phyloP scores from a whole-genome alignment of 2,113 vertebrate genomes.

The Hypocryptadius cinnamomeus region DNA sequence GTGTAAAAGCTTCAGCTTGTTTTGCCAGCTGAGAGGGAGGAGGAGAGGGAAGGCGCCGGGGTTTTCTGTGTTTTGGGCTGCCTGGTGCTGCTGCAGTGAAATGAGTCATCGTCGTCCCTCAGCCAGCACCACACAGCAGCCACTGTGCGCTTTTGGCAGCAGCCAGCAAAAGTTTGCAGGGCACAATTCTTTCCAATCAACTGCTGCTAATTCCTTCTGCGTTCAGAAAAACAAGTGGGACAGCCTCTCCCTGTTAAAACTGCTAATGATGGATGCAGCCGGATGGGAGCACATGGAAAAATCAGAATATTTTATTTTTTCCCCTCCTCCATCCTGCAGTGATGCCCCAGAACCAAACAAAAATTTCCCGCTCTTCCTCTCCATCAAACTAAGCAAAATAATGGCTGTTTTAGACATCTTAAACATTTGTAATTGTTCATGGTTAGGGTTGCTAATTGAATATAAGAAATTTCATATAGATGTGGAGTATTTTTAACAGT shows the following conservation, averaged over 20 bases:
- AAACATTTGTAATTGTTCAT: fast-evolving
- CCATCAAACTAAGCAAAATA: neutral
- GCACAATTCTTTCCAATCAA: neutral
- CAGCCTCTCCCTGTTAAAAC: neutral
- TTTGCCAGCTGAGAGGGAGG: neutral
- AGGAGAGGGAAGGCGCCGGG: neutral
- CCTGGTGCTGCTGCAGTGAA: conserved; percentile 34
- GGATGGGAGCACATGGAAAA: neutral
- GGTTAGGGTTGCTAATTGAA: neutral
- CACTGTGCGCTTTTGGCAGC: neutral
- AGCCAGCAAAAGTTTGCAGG: neutral
- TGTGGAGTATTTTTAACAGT: neutral
- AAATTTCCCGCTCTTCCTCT: neutral
- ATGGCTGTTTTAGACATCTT: fast-evolving
- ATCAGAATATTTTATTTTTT: neutral
- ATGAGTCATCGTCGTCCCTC: conserved; percentile 54
- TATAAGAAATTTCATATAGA: neutral
- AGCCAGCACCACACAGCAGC: neutral
- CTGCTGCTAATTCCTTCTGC: neutral
- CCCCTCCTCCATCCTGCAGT: neutral
- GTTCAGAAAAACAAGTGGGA: neutral
- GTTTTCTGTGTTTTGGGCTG: neutral
- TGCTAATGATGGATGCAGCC: neutral
- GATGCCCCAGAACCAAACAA: neutral
- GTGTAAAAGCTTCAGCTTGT: neutral